phyloP scores from a whole-genome alignment of 1,140 invertebrate species.

The Ips typographus region DNA sequence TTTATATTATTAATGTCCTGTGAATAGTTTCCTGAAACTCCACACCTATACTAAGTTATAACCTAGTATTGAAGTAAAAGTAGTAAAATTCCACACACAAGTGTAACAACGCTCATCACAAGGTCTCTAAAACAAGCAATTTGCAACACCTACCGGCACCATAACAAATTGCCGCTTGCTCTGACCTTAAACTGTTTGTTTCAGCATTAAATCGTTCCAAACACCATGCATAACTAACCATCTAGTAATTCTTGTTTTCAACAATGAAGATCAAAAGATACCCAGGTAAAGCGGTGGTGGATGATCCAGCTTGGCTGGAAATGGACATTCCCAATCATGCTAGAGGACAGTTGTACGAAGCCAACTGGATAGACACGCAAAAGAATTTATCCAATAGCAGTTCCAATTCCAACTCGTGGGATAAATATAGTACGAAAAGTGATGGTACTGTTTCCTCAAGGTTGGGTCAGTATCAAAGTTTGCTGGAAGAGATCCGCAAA shows the following conservation, averaged over 20 bases:
- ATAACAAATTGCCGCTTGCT: background rate
- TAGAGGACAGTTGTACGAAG: constrained; percentile 78
- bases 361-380: constrained; percentile 74
- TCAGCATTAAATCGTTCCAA: background rate
- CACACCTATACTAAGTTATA: no score
- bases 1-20: no score
- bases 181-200: background rate
- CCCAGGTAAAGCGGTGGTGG: constrained; percentile 75
- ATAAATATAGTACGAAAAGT: constrained; percentile 43
- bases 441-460: constrained; percentile 42
- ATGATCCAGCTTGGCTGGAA: constrained; percentile 66
- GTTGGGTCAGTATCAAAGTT: constrained; percentile 46
- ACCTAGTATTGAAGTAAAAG: no score
- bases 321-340: constrained; percentile 59
- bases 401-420: constrained; percentile 45
- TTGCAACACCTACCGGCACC: background rate
- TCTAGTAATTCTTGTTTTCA: background rate
- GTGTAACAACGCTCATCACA: no score
- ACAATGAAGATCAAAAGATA: constrained; percentile 81
- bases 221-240: no score
- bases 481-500: constrained; percentile 45
- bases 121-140: no score
- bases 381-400: constrained; percentile 42
- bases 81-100: no score
- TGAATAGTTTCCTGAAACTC: no score